These are phyloP conservation scores for Xenentodon cancila DNA, from an alignment of 2,797 vertebrate genomes.

Conservation along the genomic window DNA sequence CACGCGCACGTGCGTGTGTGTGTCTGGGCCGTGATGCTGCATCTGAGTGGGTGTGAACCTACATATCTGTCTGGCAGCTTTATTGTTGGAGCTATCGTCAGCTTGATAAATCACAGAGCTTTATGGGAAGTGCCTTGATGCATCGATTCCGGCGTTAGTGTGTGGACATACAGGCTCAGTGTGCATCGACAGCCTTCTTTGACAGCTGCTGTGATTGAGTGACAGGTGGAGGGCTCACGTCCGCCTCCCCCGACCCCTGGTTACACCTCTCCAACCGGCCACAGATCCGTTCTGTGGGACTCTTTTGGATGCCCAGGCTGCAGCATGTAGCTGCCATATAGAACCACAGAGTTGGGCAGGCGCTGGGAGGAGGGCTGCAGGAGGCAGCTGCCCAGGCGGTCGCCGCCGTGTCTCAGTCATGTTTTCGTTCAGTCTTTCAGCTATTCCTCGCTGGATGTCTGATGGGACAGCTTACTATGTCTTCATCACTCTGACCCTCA, in stretches of 20 bases:
- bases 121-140: constrained; percentile 61
- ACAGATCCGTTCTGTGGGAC: background rate
- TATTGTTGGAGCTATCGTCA: constrained; percentile 58
- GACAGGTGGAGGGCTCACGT: constrained; percentile 25
- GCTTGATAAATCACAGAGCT: constrained; percentile 59
- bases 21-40: constrained; percentile 11
- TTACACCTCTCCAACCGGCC: background rate
- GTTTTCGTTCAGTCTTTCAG: too few relatives aligned
- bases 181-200: constrained; percentile 37
- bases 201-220: constrained; percentile 55
- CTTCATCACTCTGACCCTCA: too few relatives aligned
- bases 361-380: too few relatives aligned
- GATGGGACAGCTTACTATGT: too few relatives aligned
- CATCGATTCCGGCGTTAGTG: constrained; percentile 58
- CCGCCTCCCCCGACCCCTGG: background rate
- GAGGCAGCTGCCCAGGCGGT: too few relatives aligned
- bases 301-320: background rate
- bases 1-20: constrained; percentile 3
- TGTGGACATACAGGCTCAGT: constrained; percentile 50
- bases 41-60: constrained; percentile 48
- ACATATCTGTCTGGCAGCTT: constrained; percentile 71
- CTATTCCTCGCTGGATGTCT: too few relatives aligned
- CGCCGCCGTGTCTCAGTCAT: too few relatives aligned
- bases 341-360: too few relatives aligned
- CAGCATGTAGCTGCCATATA: too few relatives aligned